phyloP scores from a whole-genome alignment of 53 echinoderm and acorn worm species.

The Paelopatides confundens region DNA sequence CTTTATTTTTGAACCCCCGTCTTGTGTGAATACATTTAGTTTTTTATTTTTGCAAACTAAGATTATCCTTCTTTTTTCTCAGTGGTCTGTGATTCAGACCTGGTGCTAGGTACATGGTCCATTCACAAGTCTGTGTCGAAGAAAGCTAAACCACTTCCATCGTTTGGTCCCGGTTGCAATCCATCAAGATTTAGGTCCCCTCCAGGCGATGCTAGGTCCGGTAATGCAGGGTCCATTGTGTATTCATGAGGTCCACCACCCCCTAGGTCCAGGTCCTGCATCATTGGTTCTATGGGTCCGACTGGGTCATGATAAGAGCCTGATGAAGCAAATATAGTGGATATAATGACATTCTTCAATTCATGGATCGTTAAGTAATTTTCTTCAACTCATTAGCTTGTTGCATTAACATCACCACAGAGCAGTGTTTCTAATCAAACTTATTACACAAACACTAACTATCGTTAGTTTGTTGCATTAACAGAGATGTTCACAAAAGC shows the following conservation, averaged over 20 bases:
- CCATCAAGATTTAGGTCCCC: constrained; percentile 86
- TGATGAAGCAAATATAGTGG: constrained; percentile 5
- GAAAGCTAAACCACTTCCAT: constrained; percentile 89
- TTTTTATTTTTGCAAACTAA: too few relatives aligned
- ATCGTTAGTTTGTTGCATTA: too few relatives aligned
- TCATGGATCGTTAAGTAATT: too few relatives aligned
- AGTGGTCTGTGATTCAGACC: background rate
- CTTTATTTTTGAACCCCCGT: too few relatives aligned
- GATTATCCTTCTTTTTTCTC: too few relatives aligned
- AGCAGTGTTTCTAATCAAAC: too few relatives aligned
- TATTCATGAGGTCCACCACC: constrained; percentile 79
- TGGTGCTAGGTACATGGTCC: background rate
- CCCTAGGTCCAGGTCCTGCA: constrained; percentile 97
- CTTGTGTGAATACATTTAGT: too few relatives aligned
- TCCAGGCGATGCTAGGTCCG: constrained; percentile 90
- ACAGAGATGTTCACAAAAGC: too few relatives aligned
- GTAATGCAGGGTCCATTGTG: constrained; percentile 81
- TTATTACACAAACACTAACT: background rate
- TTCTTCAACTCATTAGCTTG: too few relatives aligned
- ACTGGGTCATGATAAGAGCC: constrained; percentile 84
- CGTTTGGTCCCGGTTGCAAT: constrained; percentile 72
- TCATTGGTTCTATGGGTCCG: constrained; percentile 96
- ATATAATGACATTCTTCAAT: too few relatives aligned
- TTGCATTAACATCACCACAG: too few relatives aligned
- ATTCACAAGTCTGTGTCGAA: constrained; percentile 90